Conservation (phyloP, 2,888 invertebrate species). For the Acrobasis repandana region DNA sequence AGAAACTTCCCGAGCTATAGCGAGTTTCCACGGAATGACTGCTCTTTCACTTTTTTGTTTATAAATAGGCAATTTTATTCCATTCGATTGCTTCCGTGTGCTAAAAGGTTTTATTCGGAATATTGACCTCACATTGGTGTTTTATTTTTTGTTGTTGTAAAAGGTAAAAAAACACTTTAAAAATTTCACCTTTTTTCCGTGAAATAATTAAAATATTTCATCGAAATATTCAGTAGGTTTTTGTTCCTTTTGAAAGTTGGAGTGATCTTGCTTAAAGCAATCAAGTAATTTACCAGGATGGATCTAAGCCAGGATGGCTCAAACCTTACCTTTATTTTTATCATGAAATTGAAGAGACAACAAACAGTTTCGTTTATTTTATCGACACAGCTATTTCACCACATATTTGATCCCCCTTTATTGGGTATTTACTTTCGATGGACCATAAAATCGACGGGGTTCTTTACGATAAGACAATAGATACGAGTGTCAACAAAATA, state of each 20-base stretch:
- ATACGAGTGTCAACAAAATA: not conserved
- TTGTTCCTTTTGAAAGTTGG: no score
- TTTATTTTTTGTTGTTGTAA: not conserved
- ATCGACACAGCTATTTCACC: not conserved
- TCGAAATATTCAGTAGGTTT: no score
- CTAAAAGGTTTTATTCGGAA: conserved; percentile 7
- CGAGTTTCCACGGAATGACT: not conserved
- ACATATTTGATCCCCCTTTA: conserved; percentile 15
- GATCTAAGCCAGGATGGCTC: no score
- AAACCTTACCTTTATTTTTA: not conserved
- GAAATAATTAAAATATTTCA: no score
- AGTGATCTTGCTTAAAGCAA: no score
- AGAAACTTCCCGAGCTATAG: not conserved
- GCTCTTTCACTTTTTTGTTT: conserved; percentile 1
- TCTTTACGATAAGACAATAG: conserved; percentile 10
- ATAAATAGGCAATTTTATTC: not conserved
- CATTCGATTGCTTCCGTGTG: conserved; percentile 4
- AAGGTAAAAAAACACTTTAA: no score
- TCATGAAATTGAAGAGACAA: not conserved
- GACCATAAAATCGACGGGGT: conserved; percentile 13
- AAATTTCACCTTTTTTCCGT: no score
- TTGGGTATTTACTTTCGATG: conserved; percentile 10
- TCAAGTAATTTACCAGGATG: no score
- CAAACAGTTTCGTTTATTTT: not conserved
- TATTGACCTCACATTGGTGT: not conserved